Evolutionary conservation across 1,140 invertebrate species (phyloP).

Genomic region (Cardiocondyla obscurior): DNA sequence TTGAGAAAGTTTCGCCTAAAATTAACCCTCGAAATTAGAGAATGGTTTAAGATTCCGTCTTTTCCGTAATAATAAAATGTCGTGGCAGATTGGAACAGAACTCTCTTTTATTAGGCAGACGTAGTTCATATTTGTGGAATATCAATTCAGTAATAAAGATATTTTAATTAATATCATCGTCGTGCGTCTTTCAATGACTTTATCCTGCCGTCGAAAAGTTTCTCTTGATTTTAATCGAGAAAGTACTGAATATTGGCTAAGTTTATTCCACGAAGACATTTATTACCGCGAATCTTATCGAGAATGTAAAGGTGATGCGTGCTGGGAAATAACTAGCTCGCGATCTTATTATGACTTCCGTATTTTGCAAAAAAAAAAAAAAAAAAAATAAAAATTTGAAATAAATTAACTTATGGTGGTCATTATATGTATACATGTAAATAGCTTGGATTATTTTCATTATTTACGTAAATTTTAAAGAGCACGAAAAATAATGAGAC

Average conservation of each 20-base stretch:
- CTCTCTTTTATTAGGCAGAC: background rate
- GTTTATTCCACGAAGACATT: background rate
- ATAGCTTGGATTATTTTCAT: background rate
- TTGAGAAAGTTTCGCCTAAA: background rate
- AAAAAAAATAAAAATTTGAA: background rate
- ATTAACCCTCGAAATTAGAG: slow-evolving; percentile 3
- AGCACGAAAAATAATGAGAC: background rate
- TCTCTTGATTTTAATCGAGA: background rate
- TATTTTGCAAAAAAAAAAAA: no score
- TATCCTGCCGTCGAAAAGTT: background rate
- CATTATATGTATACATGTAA: background rate
- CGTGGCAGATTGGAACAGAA: slow-evolving; percentile 8
- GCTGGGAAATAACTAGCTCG: background rate
- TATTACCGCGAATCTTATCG: background rate
- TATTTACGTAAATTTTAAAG: background rate
- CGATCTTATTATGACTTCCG: background rate
- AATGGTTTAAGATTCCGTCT: background rate
- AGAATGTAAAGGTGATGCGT: background rate
- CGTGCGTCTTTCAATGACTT: background rate
- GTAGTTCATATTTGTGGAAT: background rate
- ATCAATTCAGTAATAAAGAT: background rate
- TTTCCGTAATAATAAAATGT: slow-evolving; percentile 6
- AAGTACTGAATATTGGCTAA: background rate
- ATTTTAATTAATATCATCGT: slow-evolving; percentile 10
- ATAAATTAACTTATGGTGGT: background rate